Percentiles rank a stretch among this genome's conserved stretches.
These are phyloP conservation scores for Fistularia commersonii DNA, from an alignment of 2,797 vertebrate genomes.

Conservation along the genomic window DNA sequence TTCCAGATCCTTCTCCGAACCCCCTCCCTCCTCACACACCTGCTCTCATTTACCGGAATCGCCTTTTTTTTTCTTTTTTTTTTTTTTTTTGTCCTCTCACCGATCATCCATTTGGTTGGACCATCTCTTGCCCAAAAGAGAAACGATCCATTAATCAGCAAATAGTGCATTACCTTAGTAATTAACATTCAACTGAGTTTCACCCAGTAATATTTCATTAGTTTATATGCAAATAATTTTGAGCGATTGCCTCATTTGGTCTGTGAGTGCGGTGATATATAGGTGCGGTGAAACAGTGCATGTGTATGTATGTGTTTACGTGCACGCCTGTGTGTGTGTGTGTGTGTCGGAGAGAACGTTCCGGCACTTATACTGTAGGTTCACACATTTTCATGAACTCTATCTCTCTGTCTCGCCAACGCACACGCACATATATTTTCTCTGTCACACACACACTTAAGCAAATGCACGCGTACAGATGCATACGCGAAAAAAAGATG, in stretches of 20 bases:
- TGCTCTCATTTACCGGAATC: conserved; percentile 38
- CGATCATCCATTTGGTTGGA: conserved; percentile 48
- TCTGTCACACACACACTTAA: conserved; percentile 10
- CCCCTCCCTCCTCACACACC: conserved; percentile 32
- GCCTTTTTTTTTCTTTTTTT: conserved; percentile 26
- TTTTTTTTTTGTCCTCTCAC: conserved; percentile 32
- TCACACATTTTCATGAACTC: conserved; percentile 50
- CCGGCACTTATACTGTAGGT: conserved; percentile 35
- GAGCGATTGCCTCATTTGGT: conserved; percentile 97
- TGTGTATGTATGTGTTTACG: conserved; percentile 9
- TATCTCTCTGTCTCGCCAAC: conserved; percentile 19
- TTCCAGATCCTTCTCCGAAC: conserved; percentile 12
- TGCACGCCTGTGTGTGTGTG: not conserved
- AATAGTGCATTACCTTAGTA: conserved; percentile 97
- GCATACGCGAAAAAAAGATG: conserved; percentile 39
- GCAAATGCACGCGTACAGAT: conserved; percentile 1
- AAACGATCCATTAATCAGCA: conserved; percentile 97
- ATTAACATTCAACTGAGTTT: conserved; percentile 95
- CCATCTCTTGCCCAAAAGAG: conserved; percentile 72
- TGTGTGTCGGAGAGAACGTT: conserved; percentile 1
- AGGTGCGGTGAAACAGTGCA: conserved; percentile 66
- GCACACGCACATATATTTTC: conserved; percentile 9
- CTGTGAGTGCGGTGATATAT: conserved; percentile 86
- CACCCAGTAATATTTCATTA: conserved; percentile 93
- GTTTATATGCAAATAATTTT: conserved; percentile 98